Evolutionary conservation across 2,888 invertebrate species (phyloP), one percentile per base, ranked within the genome.

Genomic region (Harmothoe impar): DNA sequence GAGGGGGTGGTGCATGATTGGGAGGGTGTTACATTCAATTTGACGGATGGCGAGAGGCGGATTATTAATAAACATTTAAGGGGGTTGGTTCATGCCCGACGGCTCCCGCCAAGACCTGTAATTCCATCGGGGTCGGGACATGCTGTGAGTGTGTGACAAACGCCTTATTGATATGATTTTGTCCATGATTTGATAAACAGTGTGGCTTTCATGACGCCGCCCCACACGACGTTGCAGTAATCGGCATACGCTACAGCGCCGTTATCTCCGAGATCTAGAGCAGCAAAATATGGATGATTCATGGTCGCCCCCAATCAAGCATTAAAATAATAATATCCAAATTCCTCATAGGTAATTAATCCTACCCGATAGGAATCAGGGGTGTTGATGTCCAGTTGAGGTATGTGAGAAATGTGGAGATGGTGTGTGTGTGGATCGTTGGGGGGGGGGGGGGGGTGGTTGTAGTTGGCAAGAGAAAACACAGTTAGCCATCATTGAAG

Each of bases 91-190:
- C 29, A 29, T 29, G 72, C 72, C 29, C 62, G 62, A 20, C 1
- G 62, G 72, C 72, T 25, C 31, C 72, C 72, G 31, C 43, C 43
- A 84, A 51, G n/a, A 29, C 84, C n/a, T 33, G 84, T 84, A 84
- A 84, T 84, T 33, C 84, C 84, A 43, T 25, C 51, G 33, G 25
- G 51, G 35, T 23, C 78, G 35, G 15, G 29, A 29, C 72, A 72
- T 72, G 72, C 31, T 72, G 72, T 62, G 62, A 43, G 43, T 72
- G 43, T 51, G 43, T 84, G 84, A 84, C 84, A 84, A 84, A 84
- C 84, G 84, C 51, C 43, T 84, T 84, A 84, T 84, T 84, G 84
- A 84, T 84, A 84, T 84, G 84, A 84, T 84, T 84, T 25, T 43
- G 33, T 43, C 81, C 62, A n/a, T 84, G 84, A 84, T 84, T 84